A percentile compares a stretch with the other conserved stretches of the same genome.
These are phyloP conservation scores for Pangasius krempfi DNA, from an alignment of 2,797 vertebrate genomes.

Conservation along the genomic window DNA sequence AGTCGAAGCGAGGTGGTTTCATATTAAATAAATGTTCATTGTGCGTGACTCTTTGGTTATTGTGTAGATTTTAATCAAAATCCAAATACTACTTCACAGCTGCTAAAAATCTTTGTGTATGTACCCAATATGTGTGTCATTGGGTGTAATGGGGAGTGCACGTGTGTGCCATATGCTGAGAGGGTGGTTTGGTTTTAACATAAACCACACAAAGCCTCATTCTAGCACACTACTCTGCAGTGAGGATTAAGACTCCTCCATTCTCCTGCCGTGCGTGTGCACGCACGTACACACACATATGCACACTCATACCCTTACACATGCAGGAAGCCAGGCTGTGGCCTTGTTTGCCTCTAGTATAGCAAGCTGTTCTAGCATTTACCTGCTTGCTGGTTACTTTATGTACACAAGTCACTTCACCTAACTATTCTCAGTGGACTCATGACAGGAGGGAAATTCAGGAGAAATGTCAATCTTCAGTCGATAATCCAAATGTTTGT, in stretches of 20 bases:
- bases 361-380: constrained; percentile 23
- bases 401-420: neutral
- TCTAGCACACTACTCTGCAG: constrained; percentile 32
- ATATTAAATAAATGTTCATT: neutral
- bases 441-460: neutral
- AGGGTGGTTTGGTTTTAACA: constrained; percentile 36
- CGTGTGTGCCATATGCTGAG: constrained; percentile 32
- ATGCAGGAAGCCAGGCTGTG: constrained; percentile 19
- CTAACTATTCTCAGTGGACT: neutral
- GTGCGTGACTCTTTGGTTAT: neutral
- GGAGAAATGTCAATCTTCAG: neutral
- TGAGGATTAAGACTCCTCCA: constrained; percentile 47
- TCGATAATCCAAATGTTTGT: neutral
- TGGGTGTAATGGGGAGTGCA: constrained; percentile 16
- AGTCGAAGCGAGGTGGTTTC: neutral
- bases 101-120: neutral
- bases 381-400: neutral
- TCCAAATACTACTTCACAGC: neutral
- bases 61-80: neutral
- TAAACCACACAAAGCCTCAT: constrained; percentile 45
- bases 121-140: neutral
- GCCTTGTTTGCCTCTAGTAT: constrained; percentile 24
- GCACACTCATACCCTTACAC: neutral
- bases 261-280: neutral
- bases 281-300: constrained; percentile 11